Conservation (phyloP, 2,797 vertebrate species). For the Falco cherrug region DNA sequence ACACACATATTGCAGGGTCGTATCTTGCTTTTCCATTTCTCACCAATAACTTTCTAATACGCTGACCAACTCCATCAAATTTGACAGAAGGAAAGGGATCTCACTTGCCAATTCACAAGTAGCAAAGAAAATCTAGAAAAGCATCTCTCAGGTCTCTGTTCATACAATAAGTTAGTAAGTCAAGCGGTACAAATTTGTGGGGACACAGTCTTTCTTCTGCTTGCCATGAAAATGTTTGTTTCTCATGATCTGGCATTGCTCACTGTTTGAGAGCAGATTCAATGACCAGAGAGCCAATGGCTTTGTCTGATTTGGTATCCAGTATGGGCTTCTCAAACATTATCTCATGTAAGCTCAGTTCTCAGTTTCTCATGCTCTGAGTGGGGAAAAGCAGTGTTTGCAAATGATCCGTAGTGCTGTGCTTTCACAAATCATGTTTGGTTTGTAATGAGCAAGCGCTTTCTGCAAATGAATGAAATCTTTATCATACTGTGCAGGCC, state of each 20-base stretch:
- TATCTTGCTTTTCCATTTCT: background rate
- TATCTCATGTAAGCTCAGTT: background rate
- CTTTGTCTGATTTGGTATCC: background rate
- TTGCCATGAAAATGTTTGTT: background rate
- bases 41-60: background rate
- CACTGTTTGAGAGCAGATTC: background rate
- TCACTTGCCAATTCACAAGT: background rate
- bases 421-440: background rate
- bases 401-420: rapidly evolving
- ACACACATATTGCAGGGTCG: background rate
- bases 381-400: background rate
- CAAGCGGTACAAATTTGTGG: background rate
- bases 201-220: background rate
- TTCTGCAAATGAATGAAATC: background rate
- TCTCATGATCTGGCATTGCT: background rate
- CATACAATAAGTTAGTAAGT: background rate
- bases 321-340: background rate
- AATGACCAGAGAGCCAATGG: background rate
- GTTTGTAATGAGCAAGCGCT: background rate
- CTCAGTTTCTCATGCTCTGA: background rate
- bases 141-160: background rate
- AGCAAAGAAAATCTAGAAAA: background rate
- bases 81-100: background rate
- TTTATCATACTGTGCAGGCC: background rate
- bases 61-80: background rate